Evolutionary conservation across 2,888 invertebrate genomes (phyloP).

Genomic region (Neocrepidodera transversa): DNA sequence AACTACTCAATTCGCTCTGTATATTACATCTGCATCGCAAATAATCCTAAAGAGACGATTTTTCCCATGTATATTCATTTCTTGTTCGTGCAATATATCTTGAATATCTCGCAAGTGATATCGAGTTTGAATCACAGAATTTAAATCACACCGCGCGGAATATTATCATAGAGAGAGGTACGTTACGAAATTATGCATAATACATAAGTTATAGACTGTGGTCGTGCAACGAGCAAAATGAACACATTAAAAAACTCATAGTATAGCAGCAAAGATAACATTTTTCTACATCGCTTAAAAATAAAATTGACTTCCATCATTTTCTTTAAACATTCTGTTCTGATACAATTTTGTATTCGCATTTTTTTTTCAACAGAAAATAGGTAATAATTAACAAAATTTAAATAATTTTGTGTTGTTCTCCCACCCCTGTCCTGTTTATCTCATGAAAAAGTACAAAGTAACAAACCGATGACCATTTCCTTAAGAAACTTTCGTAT

Average conservation of each 20-base stretch:
- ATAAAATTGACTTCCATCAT: too few species aligned
- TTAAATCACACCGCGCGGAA: background rate
- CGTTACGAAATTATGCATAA: constrained; percentile 16
- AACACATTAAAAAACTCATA: background rate
- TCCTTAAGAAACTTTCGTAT: too few species aligned
- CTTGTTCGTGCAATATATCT: background rate
- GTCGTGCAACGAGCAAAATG: constrained; percentile 6
- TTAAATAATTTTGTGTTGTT: too few species aligned
- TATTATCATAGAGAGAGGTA: constrained; percentile 2
- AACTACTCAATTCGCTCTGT: too few species aligned
- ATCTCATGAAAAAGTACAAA: too few species aligned
- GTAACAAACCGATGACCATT: too few species aligned
- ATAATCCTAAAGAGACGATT: background rate
- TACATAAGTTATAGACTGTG: constrained; percentile 8
- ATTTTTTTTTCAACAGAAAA: too few species aligned
- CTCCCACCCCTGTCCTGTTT: too few species aligned
- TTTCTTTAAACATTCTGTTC: too few species aligned
- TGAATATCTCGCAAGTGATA: background rate
- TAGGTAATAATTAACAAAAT: too few species aligned
- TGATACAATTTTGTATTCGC: too few species aligned
- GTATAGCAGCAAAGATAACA: background rate
- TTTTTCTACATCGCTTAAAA: too few species aligned
- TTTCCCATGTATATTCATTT: background rate
- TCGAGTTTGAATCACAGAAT: constrained; percentile 1
- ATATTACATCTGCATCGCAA: background rate